Conservation (phyloP, 2,888 invertebrate genomes). For the Lasius platythorax region DNA sequence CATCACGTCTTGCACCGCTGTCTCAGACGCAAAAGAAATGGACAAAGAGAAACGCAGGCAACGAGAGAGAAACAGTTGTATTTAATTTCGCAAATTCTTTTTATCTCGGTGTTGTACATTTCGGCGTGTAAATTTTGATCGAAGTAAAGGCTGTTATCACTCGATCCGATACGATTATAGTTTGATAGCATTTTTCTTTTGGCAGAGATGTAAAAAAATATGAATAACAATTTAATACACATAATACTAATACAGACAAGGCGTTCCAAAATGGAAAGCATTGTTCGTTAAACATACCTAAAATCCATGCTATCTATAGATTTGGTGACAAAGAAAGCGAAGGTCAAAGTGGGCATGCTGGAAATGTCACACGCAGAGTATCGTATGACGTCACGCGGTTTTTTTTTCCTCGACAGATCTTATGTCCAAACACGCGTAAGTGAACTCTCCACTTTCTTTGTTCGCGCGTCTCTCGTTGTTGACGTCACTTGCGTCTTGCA, state of each 20-base stretch:
- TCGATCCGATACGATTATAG: not conserved
- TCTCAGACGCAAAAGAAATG: constrained; percentile 58
- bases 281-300: not conserved
- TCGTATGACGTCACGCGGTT: constrained; percentile 72
- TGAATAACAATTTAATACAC: not conserved
- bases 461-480: not conserved
- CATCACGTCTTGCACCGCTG: constrained; percentile 55
- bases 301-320: not conserved
- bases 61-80: constrained; percentile 32
- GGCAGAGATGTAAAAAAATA: not conserved
- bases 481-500: constrained; percentile 3
- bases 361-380: constrained; percentile 79
- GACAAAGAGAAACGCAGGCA: constrained; percentile 38
- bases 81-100: constrained; percentile 31
- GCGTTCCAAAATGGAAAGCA: not conserved
- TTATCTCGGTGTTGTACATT: constrained; percentile 2
- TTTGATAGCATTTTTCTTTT: not conserved
- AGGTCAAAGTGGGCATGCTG: constrained; percentile 40
- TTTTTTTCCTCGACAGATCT: constrained; percentile 49
- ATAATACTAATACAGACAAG: not conserved
- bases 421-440: constrained; percentile 42
- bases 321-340: not conserved
- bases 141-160: not conserved
- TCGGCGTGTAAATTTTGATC: not conserved
- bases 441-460: not conserved